These are phyloP conservation scores for Lepidostoma basale DNA, from an alignment of 1,140 invertebrate genomes.

Conservation along the genomic window DNA sequence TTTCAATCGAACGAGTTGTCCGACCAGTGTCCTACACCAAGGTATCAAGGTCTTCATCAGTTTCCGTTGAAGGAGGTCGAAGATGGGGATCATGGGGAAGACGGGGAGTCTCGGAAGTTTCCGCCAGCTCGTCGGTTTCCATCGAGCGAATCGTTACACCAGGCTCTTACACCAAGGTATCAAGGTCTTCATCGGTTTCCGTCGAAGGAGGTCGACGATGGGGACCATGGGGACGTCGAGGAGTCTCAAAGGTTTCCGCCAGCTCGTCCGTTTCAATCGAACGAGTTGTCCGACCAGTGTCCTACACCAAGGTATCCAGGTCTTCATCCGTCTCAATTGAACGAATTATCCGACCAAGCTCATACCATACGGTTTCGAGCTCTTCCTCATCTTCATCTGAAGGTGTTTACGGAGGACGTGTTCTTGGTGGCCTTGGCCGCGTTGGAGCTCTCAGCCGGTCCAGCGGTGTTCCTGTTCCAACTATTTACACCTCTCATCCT, in stretches of 20 bases:
- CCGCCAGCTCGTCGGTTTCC: conserved; percentile 14
- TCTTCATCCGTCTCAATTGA: not conserved
- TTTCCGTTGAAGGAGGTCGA: not conserved
- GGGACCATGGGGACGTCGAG: conserved; percentile 13
- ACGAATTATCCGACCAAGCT: no score
- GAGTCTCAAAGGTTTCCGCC: no score
- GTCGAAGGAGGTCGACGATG: not conserved
- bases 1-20: no score
- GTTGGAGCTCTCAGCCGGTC: conserved; percentile 18
- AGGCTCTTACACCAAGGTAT: conserved; percentile 9
- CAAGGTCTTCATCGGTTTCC: conserved; percentile 12
- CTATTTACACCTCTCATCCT: conserved; percentile 32
- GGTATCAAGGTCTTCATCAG: not conserved
- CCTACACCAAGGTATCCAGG: not conserved
- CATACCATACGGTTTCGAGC: no score
- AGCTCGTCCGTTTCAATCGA: no score
- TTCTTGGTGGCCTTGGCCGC: conserved; percentile 20
- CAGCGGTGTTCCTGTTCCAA: conserved; percentile 8
- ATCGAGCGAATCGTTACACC: conserved; percentile 28
- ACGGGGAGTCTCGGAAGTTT: conserved; percentile 8
- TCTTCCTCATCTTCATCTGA: conserved; percentile 7
- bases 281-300: not conserved
- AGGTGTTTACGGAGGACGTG: not conserved
- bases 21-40: no score
- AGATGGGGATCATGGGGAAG: conserved; percentile 5